Evolutionary conservation across 2,797 vertebrate genomes (phyloP), one percentile per base, ranked within the genome.

Genomic region (Harpagifer antarcticus): DNA sequence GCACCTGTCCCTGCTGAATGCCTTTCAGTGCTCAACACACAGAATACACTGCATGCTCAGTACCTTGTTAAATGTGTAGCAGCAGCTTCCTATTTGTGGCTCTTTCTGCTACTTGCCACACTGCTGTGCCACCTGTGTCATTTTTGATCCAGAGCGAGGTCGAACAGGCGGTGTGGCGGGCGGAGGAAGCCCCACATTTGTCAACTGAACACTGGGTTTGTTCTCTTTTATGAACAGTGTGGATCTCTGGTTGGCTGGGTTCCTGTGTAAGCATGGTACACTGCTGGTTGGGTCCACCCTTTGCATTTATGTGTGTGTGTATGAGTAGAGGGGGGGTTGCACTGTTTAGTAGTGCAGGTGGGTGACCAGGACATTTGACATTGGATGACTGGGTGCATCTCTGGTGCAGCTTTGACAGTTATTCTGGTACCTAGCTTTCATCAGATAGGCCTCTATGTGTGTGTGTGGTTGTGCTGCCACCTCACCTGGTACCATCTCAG

Each of bases 401-500:
- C 93, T 94, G 93, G 91, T 94, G 90, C 63, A 59, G 78, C 90
- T 92, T 91, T 91, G 90, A 90, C 86, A 65, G 80, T 90, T 86
- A 90, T 88, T 92, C 92, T 91, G 93, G 93, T 94, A 86, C 91
- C 86, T 79, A 75, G 83, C 91, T 89, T 91, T 86, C 68, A 89
- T 88, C 81, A 74, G 60, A 76, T 52, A 68, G 68, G 58, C 59
- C 17, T 63, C 0, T 77, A 59, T 50, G 49, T 47, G 37, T 79
- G 64, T 47, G 44, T 48, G 27, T 62, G 27, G 65, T 37, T 78
- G 63, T 17, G 43, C n/a, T 65, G 86, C 87, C 85, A 90, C 85
- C 87, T 95, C 93, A 95, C 91, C 93, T 95, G 93, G 85, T 90
- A 91, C 89, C 90, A 89, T 79, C 82, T 91, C 72, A 79, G 81